Evolutionary conservation across 2,888 invertebrate species (phyloP).

Genomic region (Heliconius aoede): DNA sequence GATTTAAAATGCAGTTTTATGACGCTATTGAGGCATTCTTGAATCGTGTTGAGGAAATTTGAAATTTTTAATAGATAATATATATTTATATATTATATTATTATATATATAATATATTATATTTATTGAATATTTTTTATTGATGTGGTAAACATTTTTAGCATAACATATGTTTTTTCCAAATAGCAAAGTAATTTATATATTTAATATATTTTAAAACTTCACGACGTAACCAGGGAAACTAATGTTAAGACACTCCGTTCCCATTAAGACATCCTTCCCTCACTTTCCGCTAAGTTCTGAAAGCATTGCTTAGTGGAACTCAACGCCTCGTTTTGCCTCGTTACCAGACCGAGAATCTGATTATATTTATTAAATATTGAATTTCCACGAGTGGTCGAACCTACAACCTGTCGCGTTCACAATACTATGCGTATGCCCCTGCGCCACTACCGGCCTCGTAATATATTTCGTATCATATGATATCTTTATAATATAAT

Average conservation of each 20-base stretch:
- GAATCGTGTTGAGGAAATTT: too few relatives aligned
- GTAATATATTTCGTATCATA: neutral
- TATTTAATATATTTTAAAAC: neutral
- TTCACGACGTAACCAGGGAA: neutral
- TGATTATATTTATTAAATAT: neutral
- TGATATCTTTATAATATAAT: neutral
- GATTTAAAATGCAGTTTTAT: neutral
- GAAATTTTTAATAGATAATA: too few relatives aligned
- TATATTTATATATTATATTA: too few relatives aligned
- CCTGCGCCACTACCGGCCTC: neutral
- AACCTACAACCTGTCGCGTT: neutral
- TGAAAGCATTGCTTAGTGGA: neutral
- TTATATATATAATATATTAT: too few relatives aligned
- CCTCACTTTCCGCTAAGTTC: neutral
- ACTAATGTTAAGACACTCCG: neutral
- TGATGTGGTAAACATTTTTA: too few relatives aligned
- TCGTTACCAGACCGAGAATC: neutral
- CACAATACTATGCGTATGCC: neutral
- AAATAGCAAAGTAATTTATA: too few relatives aligned
- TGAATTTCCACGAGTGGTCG: neutral
- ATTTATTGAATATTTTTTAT: too few relatives aligned
- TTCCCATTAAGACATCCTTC: neutral
- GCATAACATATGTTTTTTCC: too few relatives aligned
- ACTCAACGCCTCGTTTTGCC: neutral
- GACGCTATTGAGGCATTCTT: too few relatives aligned